Percentiles rank a stretch among this genome's conserved stretches.
These are phyloP conservation scores for Zaprionus ghesquierei DNA, from an alignment of 1,140 invertebrate species.

Conservation along the genomic window DNA sequence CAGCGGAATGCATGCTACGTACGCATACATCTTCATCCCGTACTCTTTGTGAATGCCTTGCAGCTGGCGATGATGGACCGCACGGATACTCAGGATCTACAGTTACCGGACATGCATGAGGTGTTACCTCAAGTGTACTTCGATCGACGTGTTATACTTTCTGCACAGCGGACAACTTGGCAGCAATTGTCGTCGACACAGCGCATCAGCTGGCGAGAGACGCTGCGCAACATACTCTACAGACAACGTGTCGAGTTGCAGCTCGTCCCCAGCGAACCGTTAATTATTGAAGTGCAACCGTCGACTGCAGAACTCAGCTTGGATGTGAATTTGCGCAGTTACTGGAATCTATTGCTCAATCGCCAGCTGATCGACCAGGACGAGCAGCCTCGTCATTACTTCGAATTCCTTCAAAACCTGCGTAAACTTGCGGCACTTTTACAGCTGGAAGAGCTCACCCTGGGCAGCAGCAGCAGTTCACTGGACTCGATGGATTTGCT, in stretches of 20 bases:
- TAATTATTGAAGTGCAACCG: conserved; percentile 40
- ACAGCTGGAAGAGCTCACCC: conserved; percentile 32
- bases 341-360: conserved; percentile 54
- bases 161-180: conserved; percentile 45
- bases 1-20: conserved; percentile 85
- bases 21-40: conserved; percentile 85
- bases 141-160: conserved; percentile 43
- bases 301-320: conserved; percentile 14
- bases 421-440: conserved; percentile 36
- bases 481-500: conserved; percentile 39
- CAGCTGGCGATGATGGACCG: conserved; percentile 84
- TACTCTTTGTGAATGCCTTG: conserved; percentile 85
- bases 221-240: conserved; percentile 2
- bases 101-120: conserved; percentile 86
- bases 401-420: conserved; percentile 22
- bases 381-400: neutral
- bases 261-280: conserved; percentile 25
- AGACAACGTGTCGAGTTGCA: neutral
- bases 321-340: conserved; percentile 47
- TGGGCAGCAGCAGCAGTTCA: conserved; percentile 17
- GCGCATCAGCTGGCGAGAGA: conserved; percentile 35
- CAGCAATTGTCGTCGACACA: conserved; percentile 35
- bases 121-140: conserved; percentile 85
- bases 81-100: conserved; percentile 84
- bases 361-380: conserved; percentile 18